Evolutionary conservation across 1,140 invertebrate genomes (phyloP).

Genomic region (Apis dorsata): DNA sequence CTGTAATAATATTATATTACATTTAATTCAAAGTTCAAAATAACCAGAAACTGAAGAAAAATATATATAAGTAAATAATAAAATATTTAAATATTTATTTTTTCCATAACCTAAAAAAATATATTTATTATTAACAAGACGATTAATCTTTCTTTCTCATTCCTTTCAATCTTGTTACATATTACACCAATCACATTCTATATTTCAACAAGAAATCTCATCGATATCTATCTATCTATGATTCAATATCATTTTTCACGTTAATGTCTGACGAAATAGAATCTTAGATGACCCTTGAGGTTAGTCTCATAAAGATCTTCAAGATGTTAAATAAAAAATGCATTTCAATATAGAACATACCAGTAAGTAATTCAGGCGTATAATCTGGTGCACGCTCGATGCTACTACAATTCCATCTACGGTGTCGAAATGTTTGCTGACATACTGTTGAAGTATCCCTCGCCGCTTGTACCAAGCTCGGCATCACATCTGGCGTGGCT

Average conservation of each 20-base stretch:
- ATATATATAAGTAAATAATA: too few species aligned
- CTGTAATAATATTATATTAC: too few species aligned
- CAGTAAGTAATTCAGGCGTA: slow-evolving; percentile 87
- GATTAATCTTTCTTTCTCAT: neutral
- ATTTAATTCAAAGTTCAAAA: too few species aligned
- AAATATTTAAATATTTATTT: too few species aligned
- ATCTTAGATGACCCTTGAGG: neutral
- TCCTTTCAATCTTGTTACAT: neutral
- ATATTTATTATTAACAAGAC: too few species aligned
- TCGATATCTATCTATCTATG: neutral
- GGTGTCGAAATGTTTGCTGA: slow-evolving; percentile 85
- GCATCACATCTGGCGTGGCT: slow-evolving; percentile 86
- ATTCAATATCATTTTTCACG: neutral
- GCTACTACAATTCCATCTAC: slow-evolving; percentile 93
- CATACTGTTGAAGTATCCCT: slow-evolving; percentile 85
- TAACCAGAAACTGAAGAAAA: too few species aligned
- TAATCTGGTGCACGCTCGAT: slow-evolving; percentile 86
- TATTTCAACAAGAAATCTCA: neutral
- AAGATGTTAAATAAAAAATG: neutral
- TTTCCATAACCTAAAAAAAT: too few species aligned
- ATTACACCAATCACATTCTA: neutral
- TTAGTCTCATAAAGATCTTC: neutral
- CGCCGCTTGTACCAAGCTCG: slow-evolving; percentile 86
- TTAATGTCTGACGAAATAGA: neutral
- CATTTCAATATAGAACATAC: slow-evolving; percentile 75